These are phyloP conservation scores for Collichthys lucidus DNA, from an alignment of 2,113 vertebrate genomes.

Conservation along the genomic window DNA sequence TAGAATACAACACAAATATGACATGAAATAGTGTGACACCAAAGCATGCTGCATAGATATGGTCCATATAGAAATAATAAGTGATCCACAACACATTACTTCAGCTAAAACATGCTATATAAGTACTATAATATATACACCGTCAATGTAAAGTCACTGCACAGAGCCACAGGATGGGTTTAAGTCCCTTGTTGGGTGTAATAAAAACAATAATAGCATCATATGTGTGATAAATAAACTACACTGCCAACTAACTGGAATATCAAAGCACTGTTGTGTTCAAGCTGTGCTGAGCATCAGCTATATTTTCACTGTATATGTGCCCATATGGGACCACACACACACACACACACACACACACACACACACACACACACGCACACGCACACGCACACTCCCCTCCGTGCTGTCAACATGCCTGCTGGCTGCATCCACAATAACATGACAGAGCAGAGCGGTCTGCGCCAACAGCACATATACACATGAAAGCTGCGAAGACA, in stretches of 20 bases:
- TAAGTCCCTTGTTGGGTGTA: neutral
- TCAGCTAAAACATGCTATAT: neutral
- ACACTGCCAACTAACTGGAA: no score
- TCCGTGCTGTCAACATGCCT: slow-evolving; percentile 57
- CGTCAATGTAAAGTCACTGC: no score
- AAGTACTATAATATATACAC: neutral
- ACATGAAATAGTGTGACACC: neutral
- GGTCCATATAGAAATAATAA: neutral
- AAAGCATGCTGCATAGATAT: neutral
- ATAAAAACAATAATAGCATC: neutral
- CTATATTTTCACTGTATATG: slow-evolving; percentile 26
- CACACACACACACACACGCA: neutral
- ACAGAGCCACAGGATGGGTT: no score
- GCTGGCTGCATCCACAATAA: slow-evolving; percentile 63
- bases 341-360: neutral
- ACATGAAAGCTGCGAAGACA: neutral
- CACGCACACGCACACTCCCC: neutral
- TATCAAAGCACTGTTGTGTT: neutral
- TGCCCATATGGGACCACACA: slow-evolving; percentile 52
- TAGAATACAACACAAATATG: neutral
- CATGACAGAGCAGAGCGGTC: slow-evolving; percentile 47
- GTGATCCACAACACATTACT: no score
- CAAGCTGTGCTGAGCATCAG: neutral
- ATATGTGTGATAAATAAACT: neutral
- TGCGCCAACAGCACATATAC: slow-evolving; percentile 29